Evolutionary conservation across 2,888 invertebrate species (phyloP).

Genomic region (Anthrax anthrax): DNA sequence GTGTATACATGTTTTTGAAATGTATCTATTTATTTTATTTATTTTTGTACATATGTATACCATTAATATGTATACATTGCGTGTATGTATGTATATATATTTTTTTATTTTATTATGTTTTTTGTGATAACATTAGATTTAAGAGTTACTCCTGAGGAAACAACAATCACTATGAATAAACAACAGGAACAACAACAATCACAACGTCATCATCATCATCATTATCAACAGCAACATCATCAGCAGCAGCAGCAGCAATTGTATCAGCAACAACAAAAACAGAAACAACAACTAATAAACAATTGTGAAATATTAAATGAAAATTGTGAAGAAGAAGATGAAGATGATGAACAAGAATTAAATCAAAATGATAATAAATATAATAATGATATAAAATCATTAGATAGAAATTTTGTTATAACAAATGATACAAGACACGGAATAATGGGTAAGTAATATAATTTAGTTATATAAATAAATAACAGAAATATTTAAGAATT

Average conservation of each 20-base stretch:
- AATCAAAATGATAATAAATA: constrained; percentile 14
- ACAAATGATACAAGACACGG: constrained; percentile 15
- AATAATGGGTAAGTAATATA: constrained; percentile 16
- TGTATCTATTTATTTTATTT: too few species aligned
- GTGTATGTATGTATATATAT: not conserved
- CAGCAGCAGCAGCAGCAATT: too few species aligned
- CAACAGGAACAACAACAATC: not conserved
- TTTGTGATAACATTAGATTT: constrained; percentile 6
- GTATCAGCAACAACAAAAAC: not conserved
- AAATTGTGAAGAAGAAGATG: constrained; percentile 8
- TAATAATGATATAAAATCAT: constrained; percentile 14
- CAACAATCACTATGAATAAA: not conserved
- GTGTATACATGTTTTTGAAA: too few species aligned
- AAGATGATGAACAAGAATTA: too few species aligned
- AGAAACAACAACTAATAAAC: constrained; percentile 1
- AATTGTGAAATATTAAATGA: constrained; percentile 3
- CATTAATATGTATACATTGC: not conserved
- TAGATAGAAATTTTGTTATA: constrained; percentile 28
- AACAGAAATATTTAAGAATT: too few species aligned
- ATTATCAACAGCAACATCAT: not conserved
- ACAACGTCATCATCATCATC: not conserved
- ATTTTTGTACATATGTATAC: too few species aligned
- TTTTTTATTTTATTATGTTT: not conserved
- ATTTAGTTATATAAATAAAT: too few species aligned
- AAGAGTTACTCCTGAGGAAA: constrained; percentile 10